A percentile compares a stretch with the other conserved stretches of the same genome.
Evolutionary conservation across 2,888 invertebrate species (phyloP).

Genomic region (Andrena minutula): DNA sequence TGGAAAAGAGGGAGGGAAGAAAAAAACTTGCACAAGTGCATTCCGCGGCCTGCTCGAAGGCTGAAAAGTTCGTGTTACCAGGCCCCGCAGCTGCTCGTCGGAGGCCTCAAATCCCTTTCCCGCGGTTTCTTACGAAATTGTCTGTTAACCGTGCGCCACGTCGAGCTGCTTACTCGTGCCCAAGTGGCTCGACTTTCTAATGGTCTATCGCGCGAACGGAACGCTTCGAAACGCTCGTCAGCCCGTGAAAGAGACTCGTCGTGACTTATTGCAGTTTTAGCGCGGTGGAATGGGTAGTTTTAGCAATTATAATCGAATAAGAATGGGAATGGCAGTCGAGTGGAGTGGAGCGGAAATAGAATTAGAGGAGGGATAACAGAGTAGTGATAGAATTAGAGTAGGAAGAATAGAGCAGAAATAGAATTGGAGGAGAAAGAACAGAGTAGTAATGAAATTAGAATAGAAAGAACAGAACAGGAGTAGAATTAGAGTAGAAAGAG

Average conservation of each 20-base stretch:
- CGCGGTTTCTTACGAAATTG: constrained; percentile 45
- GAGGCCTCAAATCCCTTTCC: constrained; percentile 47
- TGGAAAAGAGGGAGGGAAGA: constrained; percentile 2
- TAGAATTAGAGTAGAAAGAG: no score
- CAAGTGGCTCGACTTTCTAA: constrained; percentile 63
- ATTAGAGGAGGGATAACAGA: no score
- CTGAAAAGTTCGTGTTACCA: constrained; percentile 11
- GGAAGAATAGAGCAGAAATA: no score
- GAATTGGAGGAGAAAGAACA: no score
- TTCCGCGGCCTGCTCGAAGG: constrained; percentile 28
- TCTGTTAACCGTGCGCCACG: constrained; percentile 38
- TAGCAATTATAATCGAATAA: no score
- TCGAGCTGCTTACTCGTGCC: constrained; percentile 33
- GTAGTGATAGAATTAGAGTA: no score
- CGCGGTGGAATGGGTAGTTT: no score
- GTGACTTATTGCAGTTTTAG: no score
- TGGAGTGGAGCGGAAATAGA: no score
- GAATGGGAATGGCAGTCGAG: no score
- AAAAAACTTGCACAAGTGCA: constrained; percentile 27
- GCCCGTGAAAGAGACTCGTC: neutral
- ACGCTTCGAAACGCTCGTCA: constrained; percentile 1
- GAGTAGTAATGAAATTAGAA: no score
- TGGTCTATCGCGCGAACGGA: constrained; percentile 29
- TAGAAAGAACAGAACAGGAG: no score
- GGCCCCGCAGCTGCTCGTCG: constrained; percentile 21